A percentile compares a stretch with the other conserved stretches of the same genome.
Conservation (phyloP, 2,888 invertebrate species). For the Aphodius sticticus region DNA sequence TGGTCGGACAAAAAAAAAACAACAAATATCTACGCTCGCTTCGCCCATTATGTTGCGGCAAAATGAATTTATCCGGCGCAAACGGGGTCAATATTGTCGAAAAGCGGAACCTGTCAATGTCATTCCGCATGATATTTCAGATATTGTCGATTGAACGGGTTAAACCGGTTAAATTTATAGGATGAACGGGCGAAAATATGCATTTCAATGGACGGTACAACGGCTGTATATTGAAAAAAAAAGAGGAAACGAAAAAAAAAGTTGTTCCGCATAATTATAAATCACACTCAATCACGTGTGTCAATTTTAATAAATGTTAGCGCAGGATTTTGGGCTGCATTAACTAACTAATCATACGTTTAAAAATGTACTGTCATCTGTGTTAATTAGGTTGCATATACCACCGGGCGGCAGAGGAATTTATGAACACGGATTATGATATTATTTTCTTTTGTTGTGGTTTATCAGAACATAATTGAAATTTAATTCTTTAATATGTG, state of each 20-base stretch:
- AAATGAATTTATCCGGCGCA: neutral
- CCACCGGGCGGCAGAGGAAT: too few species aligned
- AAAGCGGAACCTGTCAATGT: constrained; percentile 4
- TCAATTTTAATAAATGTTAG: neutral
- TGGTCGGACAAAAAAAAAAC: neutral
- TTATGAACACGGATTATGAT: too few species aligned
- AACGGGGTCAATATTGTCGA: neutral
- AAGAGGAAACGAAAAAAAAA: neutral
- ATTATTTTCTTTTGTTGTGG: neutral
- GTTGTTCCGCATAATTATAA: neutral
- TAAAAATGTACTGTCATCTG: too few species aligned
- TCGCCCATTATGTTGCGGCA: neutral
- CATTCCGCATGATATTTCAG: constrained; percentile 4
- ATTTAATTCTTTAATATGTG: neutral
- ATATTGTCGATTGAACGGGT: neutral
- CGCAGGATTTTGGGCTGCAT: too few species aligned
- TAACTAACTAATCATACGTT: too few species aligned
- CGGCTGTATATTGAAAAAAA: neutral
- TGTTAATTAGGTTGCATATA: too few species aligned
- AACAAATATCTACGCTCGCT: neutral
- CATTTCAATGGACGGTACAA: neutral
- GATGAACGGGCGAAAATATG: neutral
- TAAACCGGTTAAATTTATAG: neutral
- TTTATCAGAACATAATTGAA: neutral
- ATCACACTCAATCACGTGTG: neutral